Percentiles rank a stretch among this genome's conserved stretches.
Conservation (phyloP, 2,113 vertebrate species). For the Pantherophis guttatus region DNA sequence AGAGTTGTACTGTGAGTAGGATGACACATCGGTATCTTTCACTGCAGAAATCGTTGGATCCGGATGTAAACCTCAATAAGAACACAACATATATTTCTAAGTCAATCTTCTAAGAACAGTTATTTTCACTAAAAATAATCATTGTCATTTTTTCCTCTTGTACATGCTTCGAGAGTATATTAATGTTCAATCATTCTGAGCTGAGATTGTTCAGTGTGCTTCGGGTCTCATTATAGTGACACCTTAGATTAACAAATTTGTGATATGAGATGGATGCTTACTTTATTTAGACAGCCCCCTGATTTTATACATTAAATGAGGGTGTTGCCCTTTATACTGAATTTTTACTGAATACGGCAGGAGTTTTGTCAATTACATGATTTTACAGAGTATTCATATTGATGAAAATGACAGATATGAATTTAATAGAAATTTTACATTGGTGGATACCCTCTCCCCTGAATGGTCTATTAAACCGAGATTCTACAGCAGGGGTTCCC, state of each 20-base stretch:
- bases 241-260: neutral
- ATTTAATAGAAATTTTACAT: neutral
- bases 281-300: neutral
- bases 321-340: neutral
- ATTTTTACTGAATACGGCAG: neutral
- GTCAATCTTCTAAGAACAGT: neutral
- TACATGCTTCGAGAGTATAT: neutral
- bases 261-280: neutral
- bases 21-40: constrained; percentile 81
- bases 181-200: neutral
- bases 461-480: neutral
- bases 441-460: neutral
- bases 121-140: constrained; percentile 18
- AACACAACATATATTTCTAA: constrained; percentile 16
- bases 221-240: neutral
- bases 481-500: neutral
- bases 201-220: neutral
- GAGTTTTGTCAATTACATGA: neutral
- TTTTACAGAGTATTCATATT: neutral
- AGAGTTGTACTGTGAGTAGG: constrained; percentile 80
- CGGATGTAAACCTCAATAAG: constrained; percentile 80
- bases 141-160: neutral
- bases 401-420: neutral
- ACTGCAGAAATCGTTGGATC: constrained; percentile 82
- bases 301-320: neutral